A percentile compares a stretch with the other conserved stretches of the same genome.
Conservation (phyloP, 2,797 vertebrate genomes). For the Semotilus atromaculatus region DNA sequence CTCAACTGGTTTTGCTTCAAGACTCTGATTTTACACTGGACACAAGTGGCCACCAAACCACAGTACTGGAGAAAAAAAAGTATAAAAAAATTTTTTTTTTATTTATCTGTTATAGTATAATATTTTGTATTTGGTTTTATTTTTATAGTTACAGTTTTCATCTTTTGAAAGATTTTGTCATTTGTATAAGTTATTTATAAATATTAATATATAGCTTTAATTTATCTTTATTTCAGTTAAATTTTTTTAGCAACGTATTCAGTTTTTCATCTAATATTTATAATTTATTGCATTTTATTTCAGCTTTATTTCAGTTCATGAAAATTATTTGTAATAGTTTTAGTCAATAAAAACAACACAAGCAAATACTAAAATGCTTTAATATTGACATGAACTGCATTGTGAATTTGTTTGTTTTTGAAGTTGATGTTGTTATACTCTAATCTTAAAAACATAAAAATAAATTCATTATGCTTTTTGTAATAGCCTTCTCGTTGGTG, state of each 20-base stretch:
- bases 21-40: neutral
- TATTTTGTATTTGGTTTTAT: neutral
- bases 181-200: neutral
- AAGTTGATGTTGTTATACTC: neutral
- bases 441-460: neutral
- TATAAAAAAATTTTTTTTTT: neutral
- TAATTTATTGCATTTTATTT: neutral
- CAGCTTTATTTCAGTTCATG: neutral
- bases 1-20: neutral
- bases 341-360: neutral
- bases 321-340: neutral
- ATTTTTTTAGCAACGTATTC: neutral
- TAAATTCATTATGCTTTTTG: neutral
- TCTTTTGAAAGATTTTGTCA: too few relatives aligned
- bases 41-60: neutral
- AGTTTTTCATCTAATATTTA: neutral
- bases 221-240: neutral
- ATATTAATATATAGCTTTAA: neutral
- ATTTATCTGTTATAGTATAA: neutral
- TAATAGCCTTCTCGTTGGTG: neutral
- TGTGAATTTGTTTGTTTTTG: neutral
- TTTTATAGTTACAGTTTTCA: neutral
- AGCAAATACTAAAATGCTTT: neutral
- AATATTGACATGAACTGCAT: neutral
- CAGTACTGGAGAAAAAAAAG: neutral